Evolutionary conservation across 92 coral and sea anemone species (phyloP), one percentile per base, ranked within the genome.

Genomic region (Parazoanthus swiftii): DNA sequence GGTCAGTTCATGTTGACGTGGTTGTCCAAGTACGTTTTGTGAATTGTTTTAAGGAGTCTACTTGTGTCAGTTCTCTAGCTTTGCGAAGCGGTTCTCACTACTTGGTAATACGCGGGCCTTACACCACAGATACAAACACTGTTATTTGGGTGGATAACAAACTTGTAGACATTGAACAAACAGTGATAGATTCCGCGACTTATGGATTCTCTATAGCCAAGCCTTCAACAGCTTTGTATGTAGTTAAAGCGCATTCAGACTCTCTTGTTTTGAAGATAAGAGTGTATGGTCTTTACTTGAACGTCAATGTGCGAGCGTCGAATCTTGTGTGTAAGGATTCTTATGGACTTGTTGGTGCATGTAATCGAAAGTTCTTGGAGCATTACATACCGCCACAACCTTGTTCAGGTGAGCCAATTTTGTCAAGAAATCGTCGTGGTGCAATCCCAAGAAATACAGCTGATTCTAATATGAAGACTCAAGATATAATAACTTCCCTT

Each of bases 231-330:
- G 81, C 51, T 48, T 73, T 91, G n/a, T 93, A 86, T 74, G 43
- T 80, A 79, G 80, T 91, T 42, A 82, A 59, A 65, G 74, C 88
- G 16, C 76, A 81, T 11, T 81, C 85, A 14, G 67, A 58, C 44
- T 77, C 86, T 4, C 68, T 93, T 25, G 76, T 83, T 33, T 38
- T 93, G 70, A 73, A 85, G 37, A 89, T 93, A 33, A 88, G 95
- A 89, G 90, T 93, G 74, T 59, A 89, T 48, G 95, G 93, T 33
- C 93, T 90, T 42, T 93, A 91, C 81, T 88, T 93, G 79, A 82
- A 71, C 23, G 58, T 93, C 42, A 33, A 56, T 38, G 16, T 89
- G 7, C 85, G 74, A 66, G 89, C 87, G 13, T 86, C 92, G 9
- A 89, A 86, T 42, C 63, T 73, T 33, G 66, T 91, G 23, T 93